Conservation (phyloP, 2,797 vertebrate species). For the Acridotheres tristis region DNA sequence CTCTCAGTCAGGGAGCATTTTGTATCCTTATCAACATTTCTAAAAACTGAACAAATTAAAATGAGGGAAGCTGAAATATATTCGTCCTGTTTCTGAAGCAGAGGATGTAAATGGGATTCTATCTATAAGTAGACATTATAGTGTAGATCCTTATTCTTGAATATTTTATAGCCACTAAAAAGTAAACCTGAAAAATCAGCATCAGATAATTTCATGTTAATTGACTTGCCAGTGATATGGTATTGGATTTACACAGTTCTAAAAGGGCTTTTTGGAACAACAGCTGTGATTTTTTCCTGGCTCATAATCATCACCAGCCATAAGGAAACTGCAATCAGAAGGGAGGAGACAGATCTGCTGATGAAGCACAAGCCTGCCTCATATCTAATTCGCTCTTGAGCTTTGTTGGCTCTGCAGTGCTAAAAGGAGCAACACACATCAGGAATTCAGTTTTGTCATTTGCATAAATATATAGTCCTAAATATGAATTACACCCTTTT, state of each 20-base stretch:
- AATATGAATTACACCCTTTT: not conserved
- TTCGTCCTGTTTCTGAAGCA: not conserved
- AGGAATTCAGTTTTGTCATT: not conserved
- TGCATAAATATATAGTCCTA: not conserved
- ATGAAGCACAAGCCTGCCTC: slow-evolving; percentile 21
- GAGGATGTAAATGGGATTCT: not conserved
- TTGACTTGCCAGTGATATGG: not conserved
- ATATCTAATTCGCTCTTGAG: not conserved
- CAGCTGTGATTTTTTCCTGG: slow-evolving; percentile 31
- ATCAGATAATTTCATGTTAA: not conserved
- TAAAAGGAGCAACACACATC: not conserved
- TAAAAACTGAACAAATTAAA: not conserved
- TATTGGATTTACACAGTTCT: not conserved
- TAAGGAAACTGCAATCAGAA: slow-evolving; percentile 42
- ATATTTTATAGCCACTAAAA: not conserved
- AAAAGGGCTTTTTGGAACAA: not conserved
- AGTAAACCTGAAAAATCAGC: not conserved
- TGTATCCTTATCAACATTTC: not conserved
- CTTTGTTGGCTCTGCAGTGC: not conserved
- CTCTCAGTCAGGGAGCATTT: not conserved
- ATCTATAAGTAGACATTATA: not conserved
- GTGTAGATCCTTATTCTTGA: not conserved
- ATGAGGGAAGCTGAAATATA: not conserved
- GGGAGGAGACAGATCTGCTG: slow-evolving; percentile 39
- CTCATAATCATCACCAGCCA: not conserved